phyloP scores from a whole-genome alignment of 2,888 invertebrate species.

The Aplocera efformata region DNA sequence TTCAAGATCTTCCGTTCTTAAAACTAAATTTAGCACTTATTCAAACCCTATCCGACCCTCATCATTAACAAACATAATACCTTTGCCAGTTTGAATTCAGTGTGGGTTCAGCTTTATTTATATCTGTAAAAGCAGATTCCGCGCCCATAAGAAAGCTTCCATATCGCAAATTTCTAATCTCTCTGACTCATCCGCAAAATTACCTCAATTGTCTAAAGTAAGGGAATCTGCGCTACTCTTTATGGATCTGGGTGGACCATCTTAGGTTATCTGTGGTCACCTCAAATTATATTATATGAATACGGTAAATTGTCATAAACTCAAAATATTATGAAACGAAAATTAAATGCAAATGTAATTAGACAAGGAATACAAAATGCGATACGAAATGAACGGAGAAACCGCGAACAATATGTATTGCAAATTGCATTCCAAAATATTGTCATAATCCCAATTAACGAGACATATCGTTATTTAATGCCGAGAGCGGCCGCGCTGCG shows the following conservation, averaged over 20 bases:
- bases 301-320: no score
- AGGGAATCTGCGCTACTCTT: constrained; percentile 25
- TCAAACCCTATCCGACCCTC: no score
- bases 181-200: constrained; percentile 27
- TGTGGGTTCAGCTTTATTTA: constrained; percentile 13
- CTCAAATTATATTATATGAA: background rate
- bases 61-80: no score
- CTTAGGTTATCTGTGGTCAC: constrained; percentile 16
- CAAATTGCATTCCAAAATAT: constrained; percentile 62
- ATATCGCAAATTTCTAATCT: constrained; percentile 34
- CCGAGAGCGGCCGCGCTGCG: constrained; percentile 52
- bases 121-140: constrained; percentile 26
- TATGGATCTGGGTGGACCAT: constrained; percentile 24
- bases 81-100: background rate
- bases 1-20: no score
- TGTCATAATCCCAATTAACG: constrained; percentile 70
- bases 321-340: constrained; percentile 1
- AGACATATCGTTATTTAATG: constrained; percentile 67
- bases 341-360: constrained; percentile 25
- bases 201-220: constrained; percentile 20
- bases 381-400: constrained; percentile 30
- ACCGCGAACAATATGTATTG: constrained; percentile 30
- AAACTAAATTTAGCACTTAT: no score
- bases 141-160: constrained; percentile 27
- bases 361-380: constrained; percentile 31